These are phyloP conservation scores for Ambastaia sidthimunki DNA, from an alignment of 2,797 vertebrate species.

Conservation along the genomic window DNA sequence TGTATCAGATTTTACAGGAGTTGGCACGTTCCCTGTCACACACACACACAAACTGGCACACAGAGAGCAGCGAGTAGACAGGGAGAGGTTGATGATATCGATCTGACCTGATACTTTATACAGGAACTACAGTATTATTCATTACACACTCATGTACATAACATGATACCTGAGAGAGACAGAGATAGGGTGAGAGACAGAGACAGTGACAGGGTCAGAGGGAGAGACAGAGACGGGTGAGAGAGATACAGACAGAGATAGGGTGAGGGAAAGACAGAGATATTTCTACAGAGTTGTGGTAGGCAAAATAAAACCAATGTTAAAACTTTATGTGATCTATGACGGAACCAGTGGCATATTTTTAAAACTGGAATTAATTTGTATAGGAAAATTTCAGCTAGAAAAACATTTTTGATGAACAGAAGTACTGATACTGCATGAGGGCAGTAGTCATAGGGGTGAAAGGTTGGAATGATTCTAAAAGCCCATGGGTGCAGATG, in stretches of 20 bases:
- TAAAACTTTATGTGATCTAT: not conserved
- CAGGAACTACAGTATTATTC: constrained; percentile 63
- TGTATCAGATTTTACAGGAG: constrained; percentile 57
- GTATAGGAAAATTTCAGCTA: not conserved
- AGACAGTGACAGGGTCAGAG: constrained; percentile 9
- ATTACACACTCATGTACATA: constrained; percentile 56
- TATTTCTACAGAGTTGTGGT: too few species aligned
- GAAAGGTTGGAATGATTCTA: too few species aligned
- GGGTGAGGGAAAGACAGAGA: not conserved
- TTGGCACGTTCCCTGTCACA: constrained; percentile 28
- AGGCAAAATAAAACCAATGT: too few species aligned
- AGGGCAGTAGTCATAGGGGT: too few species aligned
- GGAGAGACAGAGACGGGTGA: not conserved
- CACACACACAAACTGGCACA: constrained; percentile 26
- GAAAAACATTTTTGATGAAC: not conserved
- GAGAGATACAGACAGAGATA: constrained; percentile 2
- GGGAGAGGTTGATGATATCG: constrained; percentile 48
- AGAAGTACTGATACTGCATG: too few species aligned
- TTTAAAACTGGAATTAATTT: not conserved
- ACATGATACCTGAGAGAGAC: constrained; percentile 50
- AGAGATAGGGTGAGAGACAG: constrained; percentile 35
- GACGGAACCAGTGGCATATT: not conserved
- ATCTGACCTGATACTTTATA: constrained; percentile 57
- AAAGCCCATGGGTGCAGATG: too few species aligned
- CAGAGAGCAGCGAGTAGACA: constrained; percentile 46